Percentiles rank a stretch among this genome's conserved stretches.
phyloP scores from a whole-genome alignment of 23 tunicate genomes.

The Halocynthia aurantium region DNA sequence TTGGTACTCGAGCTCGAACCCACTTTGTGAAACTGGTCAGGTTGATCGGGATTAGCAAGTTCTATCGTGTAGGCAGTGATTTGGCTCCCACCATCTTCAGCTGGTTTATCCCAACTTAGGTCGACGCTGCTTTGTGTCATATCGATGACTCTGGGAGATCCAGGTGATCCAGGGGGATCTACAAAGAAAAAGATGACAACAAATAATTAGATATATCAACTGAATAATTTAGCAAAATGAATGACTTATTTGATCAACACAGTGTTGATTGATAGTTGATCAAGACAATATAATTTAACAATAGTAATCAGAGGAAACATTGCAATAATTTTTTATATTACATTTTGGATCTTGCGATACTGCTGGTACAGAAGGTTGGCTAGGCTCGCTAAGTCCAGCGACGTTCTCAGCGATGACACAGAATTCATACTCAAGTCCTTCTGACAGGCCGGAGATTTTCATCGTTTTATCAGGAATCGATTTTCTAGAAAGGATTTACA shows the following conservation, averaged over 20 bases:
- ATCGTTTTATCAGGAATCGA: constrained; percentile 47
- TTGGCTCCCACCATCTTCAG: constrained; percentile 85
- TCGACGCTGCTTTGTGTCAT: constrained; percentile 61
- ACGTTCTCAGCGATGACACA: constrained; percentile 78
- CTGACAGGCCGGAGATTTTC: constrained; percentile 49
- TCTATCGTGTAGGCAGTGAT: constrained; percentile 30
- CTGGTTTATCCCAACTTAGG: constrained; percentile 73
- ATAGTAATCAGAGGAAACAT: neutral
- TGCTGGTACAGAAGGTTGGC: constrained; percentile 60
- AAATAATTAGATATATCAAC: neutral
- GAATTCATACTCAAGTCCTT: constrained; percentile 87
- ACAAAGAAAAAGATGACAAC: neutral
- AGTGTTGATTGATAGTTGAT: neutral
- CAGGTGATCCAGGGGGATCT: constrained; percentile 81
- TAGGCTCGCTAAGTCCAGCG: constrained; percentile 68
- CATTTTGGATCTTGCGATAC: constrained; percentile 69
- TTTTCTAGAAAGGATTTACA: neutral
- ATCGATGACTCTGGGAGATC: constrained; percentile 44
- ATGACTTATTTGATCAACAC: neutral
- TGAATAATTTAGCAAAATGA: neutral
- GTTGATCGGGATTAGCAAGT: neutral
- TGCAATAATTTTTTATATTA: neutral
- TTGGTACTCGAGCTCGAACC: constrained; percentile 10
- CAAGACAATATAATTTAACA: neutral
- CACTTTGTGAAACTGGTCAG: constrained; percentile 25